These are phyloP conservation scores for Zaprionus camerounensis DNA, from an alignment of 1,140 invertebrate genomes.

Conservation along the genomic window DNA sequence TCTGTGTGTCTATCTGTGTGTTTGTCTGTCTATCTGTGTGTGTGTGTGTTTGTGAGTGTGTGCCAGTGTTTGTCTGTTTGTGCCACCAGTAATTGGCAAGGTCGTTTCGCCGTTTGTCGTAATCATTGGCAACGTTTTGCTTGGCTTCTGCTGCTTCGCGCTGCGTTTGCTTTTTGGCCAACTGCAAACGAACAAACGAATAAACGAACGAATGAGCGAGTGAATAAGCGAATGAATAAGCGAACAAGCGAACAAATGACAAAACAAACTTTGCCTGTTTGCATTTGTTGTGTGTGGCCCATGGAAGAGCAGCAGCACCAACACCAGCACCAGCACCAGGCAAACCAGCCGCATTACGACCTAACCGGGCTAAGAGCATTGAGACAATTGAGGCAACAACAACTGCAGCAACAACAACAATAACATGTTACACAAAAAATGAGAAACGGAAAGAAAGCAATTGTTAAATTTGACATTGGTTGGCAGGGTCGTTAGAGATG, in stretches of 20 bases:
- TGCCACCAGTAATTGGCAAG: conserved; percentile 74
- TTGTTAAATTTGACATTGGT: conserved; percentile 33
- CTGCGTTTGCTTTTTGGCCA: conserved; percentile 65
- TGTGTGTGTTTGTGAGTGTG: conserved; percentile 2
- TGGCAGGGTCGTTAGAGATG: conserved; percentile 19
- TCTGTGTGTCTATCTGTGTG: conserved; percentile 10
- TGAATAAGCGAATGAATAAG: conserved; percentile 21
- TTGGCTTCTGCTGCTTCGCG: conserved; percentile 48
- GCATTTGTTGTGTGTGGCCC: conserved; percentile 51
- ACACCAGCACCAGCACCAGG: conserved; percentile 19
- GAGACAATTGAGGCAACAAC: conserved; percentile 13
- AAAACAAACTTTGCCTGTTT: conserved; percentile 67
- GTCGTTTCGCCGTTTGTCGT: conserved; percentile 76
- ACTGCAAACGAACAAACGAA: conserved; percentile 49
- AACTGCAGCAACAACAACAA: conserved; percentile 8
- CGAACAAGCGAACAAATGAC: conserved; percentile 39
- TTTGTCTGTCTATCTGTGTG: neutral
- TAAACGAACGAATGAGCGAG: conserved; percentile 35
- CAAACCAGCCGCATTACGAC: conserved; percentile 30
- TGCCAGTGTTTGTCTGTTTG: conserved; percentile 2
- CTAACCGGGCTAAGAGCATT: conserved; percentile 8
- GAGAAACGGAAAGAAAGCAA: conserved; percentile 4
- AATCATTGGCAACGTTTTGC: conserved; percentile 73
- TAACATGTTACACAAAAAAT: conserved; percentile 11
- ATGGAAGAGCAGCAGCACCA: conserved; percentile 26